Percentiles rank a stretch among this genome's conserved stretches.
phyloP scores from a whole-genome alignment of 2,888 invertebrate species.

The Cephus nigrinus region DNA sequence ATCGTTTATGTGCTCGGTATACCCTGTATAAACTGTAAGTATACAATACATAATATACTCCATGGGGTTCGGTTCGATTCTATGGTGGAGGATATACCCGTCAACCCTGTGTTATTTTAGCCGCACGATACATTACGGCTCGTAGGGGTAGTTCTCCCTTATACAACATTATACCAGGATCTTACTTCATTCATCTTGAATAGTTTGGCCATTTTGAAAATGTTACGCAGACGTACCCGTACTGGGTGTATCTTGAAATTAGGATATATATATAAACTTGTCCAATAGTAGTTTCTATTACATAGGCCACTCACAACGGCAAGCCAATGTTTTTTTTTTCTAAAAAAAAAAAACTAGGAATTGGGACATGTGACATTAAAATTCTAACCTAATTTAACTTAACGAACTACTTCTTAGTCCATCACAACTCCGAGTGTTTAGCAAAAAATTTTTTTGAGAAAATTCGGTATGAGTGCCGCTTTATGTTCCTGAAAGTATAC shows the following conservation, averaged over 20 bases:
- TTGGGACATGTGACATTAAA: too few species aligned
- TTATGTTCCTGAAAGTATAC: too few species aligned
- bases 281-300: too few species aligned
- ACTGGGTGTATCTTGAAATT: neutral
- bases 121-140: slow-evolving; percentile 35
- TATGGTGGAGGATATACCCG: slow-evolving; percentile 1
- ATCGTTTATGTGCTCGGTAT: slow-evolving; percentile 39
- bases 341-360: too few species aligned
- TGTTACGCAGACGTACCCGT: neutral
- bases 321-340: too few species aligned
- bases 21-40: slow-evolving; percentile 48
- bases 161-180: neutral
- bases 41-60: slow-evolving; percentile 45
- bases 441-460: too few species aligned
- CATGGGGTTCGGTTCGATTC: slow-evolving; percentile 7
- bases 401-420: too few species aligned
- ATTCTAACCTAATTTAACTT: too few species aligned
- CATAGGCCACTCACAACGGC: too few species aligned
- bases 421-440: too few species aligned
- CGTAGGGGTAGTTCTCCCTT: slow-evolving; percentile 1
- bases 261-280: too few species aligned
- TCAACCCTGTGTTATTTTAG: slow-evolving; percentile 37
- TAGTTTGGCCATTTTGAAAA: neutral
- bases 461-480: too few species aligned
- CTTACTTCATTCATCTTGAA: neutral